These are phyloP conservation scores for Panthera tigris DNA, from an alignment of 2,113 vertebrate species.

Conservation along the genomic window DNA sequence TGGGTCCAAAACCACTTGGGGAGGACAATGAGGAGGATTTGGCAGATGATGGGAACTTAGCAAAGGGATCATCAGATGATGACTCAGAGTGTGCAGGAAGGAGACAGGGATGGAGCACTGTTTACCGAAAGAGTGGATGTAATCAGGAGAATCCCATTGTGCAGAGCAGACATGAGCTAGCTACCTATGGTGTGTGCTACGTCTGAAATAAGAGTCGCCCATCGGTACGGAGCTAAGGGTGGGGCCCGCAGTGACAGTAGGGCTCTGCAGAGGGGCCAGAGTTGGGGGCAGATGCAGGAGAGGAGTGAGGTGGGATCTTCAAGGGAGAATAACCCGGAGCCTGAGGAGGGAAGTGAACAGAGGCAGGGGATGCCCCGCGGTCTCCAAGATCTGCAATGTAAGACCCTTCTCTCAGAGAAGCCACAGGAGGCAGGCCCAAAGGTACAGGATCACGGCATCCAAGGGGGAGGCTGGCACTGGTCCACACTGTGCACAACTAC, in stretches of 20 bases:
- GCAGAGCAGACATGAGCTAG: background rate
- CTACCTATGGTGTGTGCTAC: accelerated
- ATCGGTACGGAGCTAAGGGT: accelerated
- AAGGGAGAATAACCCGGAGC: background rate
- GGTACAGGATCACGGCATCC: background rate
- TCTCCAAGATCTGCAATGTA: background rate
- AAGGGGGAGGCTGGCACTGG: accelerated
- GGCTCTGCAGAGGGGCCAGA: background rate
- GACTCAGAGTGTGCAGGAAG: background rate
- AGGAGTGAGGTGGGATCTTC: background rate
- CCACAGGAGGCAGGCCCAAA: background rate
- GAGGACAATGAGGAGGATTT: background rate
- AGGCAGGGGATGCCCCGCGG: background rate
- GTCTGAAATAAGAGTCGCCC: background rate
- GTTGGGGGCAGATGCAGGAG: background rate
- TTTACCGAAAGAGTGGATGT: background rate
- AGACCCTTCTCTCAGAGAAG: background rate
- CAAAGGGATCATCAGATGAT: background rate
- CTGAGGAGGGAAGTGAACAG: background rate
- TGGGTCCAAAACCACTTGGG: background rate
- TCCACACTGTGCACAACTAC: background rate
- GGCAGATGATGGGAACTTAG: background rate
- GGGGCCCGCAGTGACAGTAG: background rate
- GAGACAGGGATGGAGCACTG: background rate
- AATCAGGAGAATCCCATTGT: background rate